Conservation (phyloP, 1,140 invertebrate genomes). For the Neodiprion virginianus region DNA sequence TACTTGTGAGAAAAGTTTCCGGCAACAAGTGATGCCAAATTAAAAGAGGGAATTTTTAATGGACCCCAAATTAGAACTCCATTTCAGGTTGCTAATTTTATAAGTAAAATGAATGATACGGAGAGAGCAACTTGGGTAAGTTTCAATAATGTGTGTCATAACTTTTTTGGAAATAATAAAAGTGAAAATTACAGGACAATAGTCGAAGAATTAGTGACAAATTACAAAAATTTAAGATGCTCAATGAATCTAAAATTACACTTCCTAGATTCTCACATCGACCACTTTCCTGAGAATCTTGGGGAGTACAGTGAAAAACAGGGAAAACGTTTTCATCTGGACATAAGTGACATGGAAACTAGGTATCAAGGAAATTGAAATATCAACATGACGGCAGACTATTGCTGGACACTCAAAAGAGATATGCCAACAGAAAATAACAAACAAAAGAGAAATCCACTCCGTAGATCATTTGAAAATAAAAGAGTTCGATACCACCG, state of each 20-base stretch:
- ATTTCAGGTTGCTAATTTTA: constrained; percentile 26
- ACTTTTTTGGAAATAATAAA: constrained; percentile 35
- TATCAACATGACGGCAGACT: constrained; percentile 45
- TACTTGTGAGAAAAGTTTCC: constrained; percentile 44
- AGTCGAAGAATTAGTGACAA: constrained; percentile 36
- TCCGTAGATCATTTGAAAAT: constrained; percentile 11
- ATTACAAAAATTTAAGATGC: constrained; percentile 39
- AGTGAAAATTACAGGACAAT: constrained; percentile 37
- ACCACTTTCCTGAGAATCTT: constrained; percentile 46
- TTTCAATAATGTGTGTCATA: constrained; percentile 4
- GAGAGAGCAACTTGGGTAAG: constrained; percentile 12
- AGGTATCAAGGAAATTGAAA: constrained; percentile 47
- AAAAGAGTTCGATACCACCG: constrained; percentile 15
- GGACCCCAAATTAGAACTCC: constrained; percentile 38
- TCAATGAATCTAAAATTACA: constrained; percentile 49
- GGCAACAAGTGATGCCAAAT: constrained; percentile 40
- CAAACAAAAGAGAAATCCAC: constrained; percentile 11
- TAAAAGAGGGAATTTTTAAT: constrained; percentile 46
- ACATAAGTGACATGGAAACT: constrained; percentile 41
- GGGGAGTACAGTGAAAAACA: constrained; percentile 48
- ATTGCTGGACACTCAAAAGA: constrained; percentile 23
- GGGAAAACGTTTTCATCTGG: constrained; percentile 52
- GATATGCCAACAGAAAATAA: constrained; percentile 6
- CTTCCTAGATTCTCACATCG: constrained; percentile 54
- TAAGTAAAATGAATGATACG: constrained; percentile 21